Evolutionary conservation across 2,113 vertebrate species (phyloP).

Genomic region (Uria lomvia): DNA sequence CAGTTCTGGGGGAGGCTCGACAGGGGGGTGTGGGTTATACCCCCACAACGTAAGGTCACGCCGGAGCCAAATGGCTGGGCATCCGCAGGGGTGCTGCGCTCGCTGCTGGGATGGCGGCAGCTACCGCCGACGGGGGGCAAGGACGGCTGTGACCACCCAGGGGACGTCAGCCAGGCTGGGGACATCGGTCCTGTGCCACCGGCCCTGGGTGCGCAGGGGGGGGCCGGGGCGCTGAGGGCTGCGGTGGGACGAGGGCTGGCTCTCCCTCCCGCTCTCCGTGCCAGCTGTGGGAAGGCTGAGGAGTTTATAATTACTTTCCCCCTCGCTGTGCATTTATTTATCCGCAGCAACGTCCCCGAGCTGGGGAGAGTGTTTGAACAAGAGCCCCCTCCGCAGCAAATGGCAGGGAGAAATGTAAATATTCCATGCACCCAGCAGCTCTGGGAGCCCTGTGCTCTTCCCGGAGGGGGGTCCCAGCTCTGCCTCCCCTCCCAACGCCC

Average conservation of each 20-base stretch:
- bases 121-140: fast-evolving
- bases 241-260: background rate
- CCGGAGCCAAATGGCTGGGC: background rate
- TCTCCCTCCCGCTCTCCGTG: background rate
- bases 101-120: background rate
- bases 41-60: background rate
- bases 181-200: background rate
- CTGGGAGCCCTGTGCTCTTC: background rate
- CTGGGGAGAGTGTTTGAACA: background rate
- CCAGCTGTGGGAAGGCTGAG: fast-evolving
- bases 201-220: fast-evolving
- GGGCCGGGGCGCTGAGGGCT: background rate
- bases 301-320: background rate
- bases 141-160: fast-evolving
- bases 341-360: background rate
- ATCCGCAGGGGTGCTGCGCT: background rate
- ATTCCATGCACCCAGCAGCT: background rate
- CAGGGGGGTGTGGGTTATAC: background rate
- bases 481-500: background rate
- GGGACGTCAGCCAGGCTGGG: background rate
- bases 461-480: background rate
- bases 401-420: background rate
- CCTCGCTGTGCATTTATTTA: background rate
- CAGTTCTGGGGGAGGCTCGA: background rate
- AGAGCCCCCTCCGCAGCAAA: background rate